These are phyloP conservation scores for Myotis lucifugus DNA, from an alignment of 2,113 vertebrate genomes.

Conservation along the genomic window DNA sequence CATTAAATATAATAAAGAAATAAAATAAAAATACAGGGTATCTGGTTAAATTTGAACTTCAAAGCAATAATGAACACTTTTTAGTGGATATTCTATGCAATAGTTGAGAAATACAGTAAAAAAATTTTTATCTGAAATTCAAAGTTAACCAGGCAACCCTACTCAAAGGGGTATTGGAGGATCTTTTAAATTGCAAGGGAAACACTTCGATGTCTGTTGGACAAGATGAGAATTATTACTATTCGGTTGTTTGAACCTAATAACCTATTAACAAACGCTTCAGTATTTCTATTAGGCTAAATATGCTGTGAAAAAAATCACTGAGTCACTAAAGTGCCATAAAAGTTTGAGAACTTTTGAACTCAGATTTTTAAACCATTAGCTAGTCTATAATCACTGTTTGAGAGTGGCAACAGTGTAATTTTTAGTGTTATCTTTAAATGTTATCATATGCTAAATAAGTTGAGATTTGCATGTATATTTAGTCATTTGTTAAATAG, in stretches of 20 bases:
- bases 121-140: slow-evolving; percentile 27
- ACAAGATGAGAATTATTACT: neutral
- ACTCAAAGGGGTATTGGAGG: neutral
- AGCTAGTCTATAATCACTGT: neutral
- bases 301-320: neutral
- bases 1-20: neutral
- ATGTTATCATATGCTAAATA: neutral
- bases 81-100: neutral
- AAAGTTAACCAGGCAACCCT: neutral
- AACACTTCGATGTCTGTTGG: neutral
- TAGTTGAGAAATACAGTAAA: neutral
- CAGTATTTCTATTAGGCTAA: neutral
- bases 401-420: neutral
- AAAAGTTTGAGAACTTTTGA: neutral
- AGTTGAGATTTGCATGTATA: neutral
- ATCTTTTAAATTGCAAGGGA: neutral
- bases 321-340: neutral
- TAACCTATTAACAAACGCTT: neutral
- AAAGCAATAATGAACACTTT: neutral
- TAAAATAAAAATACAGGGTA: neutral
- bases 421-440: neutral
- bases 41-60: slow-evolving; percentile 23
- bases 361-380: neutral
- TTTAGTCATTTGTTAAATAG: neutral
- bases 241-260: neutral